These are phyloP conservation scores for Thryonomys swinderianus DNA, from an alignment of 2,113 vertebrate species.

Conservation along the genomic window DNA sequence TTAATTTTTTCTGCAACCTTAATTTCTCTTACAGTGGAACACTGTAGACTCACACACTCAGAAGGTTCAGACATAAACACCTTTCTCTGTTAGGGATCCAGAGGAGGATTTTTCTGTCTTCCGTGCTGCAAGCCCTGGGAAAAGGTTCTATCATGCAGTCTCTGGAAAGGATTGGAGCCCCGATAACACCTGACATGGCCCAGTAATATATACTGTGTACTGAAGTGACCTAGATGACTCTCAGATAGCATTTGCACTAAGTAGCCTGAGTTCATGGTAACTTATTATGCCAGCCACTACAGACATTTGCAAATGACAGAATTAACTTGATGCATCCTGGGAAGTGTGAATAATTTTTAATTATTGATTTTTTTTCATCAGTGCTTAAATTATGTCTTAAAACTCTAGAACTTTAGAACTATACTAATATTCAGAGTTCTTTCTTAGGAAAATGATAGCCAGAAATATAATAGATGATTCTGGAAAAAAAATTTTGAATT, in stretches of 20 bases:
- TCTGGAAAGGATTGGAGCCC: background rate
- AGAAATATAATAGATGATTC: background rate
- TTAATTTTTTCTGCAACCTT: background rate
- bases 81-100: background rate
- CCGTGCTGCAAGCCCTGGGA: background rate
- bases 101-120: background rate
- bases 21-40: background rate
- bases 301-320: background rate
- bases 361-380: background rate
- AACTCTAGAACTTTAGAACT: background rate
- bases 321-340: background rate
- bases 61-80: background rate
- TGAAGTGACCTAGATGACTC: background rate
- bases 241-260: background rate
- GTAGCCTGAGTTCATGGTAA: background rate
- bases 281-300: background rate
- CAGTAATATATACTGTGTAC: background rate
- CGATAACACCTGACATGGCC: background rate
- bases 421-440: background rate
- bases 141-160: background rate
- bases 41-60: background rate
- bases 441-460: background rate
- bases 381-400: background rate
- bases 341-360: background rate
- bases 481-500: background rate